Conservation (phyloP, 1,140 invertebrate genomes). For the Anagrus nilaparvatae region DNA sequence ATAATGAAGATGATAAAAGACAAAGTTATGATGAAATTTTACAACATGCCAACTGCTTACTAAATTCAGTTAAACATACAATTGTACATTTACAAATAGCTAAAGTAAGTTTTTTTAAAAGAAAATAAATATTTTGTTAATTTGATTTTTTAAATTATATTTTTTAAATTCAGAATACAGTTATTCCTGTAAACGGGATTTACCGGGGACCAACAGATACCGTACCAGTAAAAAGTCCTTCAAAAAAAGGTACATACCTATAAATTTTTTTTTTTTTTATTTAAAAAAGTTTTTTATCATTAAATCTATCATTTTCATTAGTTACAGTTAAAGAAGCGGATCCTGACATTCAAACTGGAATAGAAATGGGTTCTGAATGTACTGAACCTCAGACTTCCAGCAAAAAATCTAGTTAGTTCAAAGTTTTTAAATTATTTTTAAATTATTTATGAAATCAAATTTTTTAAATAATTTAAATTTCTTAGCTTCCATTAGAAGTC, state of each 20-base stretch:
- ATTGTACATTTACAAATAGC: constrained; percentile 96
- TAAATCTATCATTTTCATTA: not conserved
- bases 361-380: constrained; percentile 54
- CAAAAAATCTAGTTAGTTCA: constrained; percentile 1
- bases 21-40: constrained; percentile 35
- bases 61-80: constrained; percentile 78
- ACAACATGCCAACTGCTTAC: constrained; percentile 36
- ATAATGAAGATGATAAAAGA: constrained; percentile 24
- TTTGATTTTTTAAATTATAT: too few relatives aligned
- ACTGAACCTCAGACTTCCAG: constrained; percentile 35
- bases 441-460: constrained; percentile 8
- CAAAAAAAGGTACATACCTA: constrained; percentile 27
- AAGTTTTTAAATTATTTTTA: constrained; percentile 2
- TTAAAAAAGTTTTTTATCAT: not conserved
- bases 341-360: constrained; percentile 42
- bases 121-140: too few relatives aligned
- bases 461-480: constrained; percentile 13
- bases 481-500: constrained; percentile 31
- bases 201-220: constrained; percentile 52
- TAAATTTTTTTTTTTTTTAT: not conserved
- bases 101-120: constrained; percentile 77
- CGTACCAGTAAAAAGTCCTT: constrained; percentile 20
- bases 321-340: constrained; percentile 26
- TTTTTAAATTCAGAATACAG: constrained; percentile 62
- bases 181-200: constrained; percentile 76